Evolutionary conservation across 2,888 invertebrate genomes (phyloP).

Genomic region (Oligia strigilis): DNA sequence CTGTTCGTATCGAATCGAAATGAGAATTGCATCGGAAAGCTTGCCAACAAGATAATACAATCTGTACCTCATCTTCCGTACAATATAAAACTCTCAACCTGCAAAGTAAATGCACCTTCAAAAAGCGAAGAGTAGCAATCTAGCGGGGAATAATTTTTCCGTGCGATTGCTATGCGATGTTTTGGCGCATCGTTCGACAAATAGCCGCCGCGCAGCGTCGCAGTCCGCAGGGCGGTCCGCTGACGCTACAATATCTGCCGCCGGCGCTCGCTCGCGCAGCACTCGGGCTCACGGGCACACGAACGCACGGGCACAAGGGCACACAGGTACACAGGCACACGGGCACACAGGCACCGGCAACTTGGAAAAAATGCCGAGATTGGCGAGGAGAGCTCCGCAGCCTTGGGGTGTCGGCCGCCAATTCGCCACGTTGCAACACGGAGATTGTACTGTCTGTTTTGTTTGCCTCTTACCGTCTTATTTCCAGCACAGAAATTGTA

Average conservation of each 20-base stretch:
- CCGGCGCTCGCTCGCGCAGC: conserved; percentile 72
- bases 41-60: conserved; percentile 89
- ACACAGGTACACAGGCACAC: conserved; percentile 34
- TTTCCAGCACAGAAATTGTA: conserved; percentile 86
- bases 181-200: conserved; percentile 90
- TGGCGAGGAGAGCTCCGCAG: conserved; percentile 83
- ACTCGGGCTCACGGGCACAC: conserved; percentile 24
- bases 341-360: conserved; percentile 73
- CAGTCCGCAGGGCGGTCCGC: conserved; percentile 86
- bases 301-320: conserved; percentile 65
- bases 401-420: conserved; percentile 85
- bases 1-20: conserved; percentile 79
- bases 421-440: conserved; percentile 88
- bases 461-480: conserved; percentile 88
- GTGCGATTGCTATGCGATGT: conserved; percentile 88
- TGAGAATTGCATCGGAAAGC: conserved; percentile 83
- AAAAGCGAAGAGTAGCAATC: conserved; percentile 87
- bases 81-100: conserved; percentile 85
- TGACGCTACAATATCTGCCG: conserved; percentile 86
- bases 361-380: conserved; percentile 87
- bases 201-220: conserved; percentile 81
- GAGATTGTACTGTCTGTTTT: conserved; percentile 88
- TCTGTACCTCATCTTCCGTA: conserved; percentile 83
- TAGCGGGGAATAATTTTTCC: conserved; percentile 87
- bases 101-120: conserved; percentile 86